Evolutionary conservation across 2,113 vertebrate species (phyloP).

Genomic region (Caranx ignobilis): DNA sequence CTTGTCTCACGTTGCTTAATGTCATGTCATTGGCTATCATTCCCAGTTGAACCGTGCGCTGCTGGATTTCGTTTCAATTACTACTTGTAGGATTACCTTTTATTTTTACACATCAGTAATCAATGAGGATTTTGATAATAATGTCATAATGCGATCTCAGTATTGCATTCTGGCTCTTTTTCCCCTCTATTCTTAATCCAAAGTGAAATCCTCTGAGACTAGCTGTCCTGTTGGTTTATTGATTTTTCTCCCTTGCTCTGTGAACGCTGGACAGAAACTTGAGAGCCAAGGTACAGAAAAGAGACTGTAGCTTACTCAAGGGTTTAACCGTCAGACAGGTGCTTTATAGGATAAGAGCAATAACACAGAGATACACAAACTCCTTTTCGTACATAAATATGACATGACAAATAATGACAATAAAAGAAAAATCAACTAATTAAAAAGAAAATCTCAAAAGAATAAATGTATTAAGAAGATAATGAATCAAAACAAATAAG

Average conservation of each 20-base stretch:
- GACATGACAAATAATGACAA: neutral
- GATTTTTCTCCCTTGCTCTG: constrained; percentile 76
- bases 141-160: constrained; percentile 79
- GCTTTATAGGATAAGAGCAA: constrained; percentile 54
- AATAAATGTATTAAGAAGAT: constrained; percentile 10
- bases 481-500: constrained; percentile 6
- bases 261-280: constrained; percentile 77
- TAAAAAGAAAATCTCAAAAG: neutral
- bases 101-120: constrained; percentile 81
- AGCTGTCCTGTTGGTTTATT: constrained; percentile 84
- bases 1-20: constrained; percentile 81
- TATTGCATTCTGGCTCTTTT: constrained; percentile 66
- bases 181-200: constrained; percentile 76
- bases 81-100: constrained; percentile 80
- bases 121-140: constrained; percentile 84
- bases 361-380: neutral
- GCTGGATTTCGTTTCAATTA: constrained; percentile 81
- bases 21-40: constrained; percentile 83
- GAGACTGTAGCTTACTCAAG: constrained; percentile 59
- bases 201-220: constrained; percentile 82
- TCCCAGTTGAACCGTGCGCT: constrained; percentile 68
- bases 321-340: constrained; percentile 56
- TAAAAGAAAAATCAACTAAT: neutral
- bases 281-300: constrained; percentile 71
- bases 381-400: neutral